Evolutionary conservation across 2,797 vertebrate genomes (phyloP), one percentile per base, ranked within the genome.

Genomic region (Squalus acanthias): DNA sequence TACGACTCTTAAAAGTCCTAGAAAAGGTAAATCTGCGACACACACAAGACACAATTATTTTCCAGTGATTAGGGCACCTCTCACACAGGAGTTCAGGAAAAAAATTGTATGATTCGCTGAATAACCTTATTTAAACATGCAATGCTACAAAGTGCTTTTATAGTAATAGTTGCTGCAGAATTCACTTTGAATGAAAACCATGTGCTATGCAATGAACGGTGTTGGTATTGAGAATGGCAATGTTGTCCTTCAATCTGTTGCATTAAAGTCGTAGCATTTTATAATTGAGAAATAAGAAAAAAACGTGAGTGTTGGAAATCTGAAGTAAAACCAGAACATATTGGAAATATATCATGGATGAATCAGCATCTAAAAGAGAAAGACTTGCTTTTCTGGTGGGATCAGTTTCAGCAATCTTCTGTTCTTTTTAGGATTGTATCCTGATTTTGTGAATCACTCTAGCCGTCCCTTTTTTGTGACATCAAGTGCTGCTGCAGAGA

Each of bases 1-100:
- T 96, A 97, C 98, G 96, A 97, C 98, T 97, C 97, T 98, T 96
- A 98, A 99, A 97, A 98, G 98, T 12, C 98, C 98, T 97, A 99
- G 97, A 98, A 99, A 98, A 99, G 99, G 99, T 99, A 98, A 82
- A 96, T 46, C 20, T 93, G 7, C 4, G 0, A 24, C 46, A 39
- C 9, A 22, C 91, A 57, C 5, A 57, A 57, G 53, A 57, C 53
- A 5, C 5, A 85, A 24, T 50, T 85, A 85, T 20, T 50, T 85
- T 20, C 20, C 20, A 13, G 15, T 85, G 79, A 85, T 6, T 50
- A 85, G 79, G 79, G 15, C 39, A 85, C n/a, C 17, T 46, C 2
- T 7, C 57, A 63, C 60, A 33, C 33, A 9, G 29, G 29, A 29
- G 3, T n/a, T 26, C 26, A 46, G 24, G 1, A 65, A 39, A 22